Evolutionary conservation across 2,888 invertebrate species (phyloP).

Genomic region (Pocota personata): DNA sequence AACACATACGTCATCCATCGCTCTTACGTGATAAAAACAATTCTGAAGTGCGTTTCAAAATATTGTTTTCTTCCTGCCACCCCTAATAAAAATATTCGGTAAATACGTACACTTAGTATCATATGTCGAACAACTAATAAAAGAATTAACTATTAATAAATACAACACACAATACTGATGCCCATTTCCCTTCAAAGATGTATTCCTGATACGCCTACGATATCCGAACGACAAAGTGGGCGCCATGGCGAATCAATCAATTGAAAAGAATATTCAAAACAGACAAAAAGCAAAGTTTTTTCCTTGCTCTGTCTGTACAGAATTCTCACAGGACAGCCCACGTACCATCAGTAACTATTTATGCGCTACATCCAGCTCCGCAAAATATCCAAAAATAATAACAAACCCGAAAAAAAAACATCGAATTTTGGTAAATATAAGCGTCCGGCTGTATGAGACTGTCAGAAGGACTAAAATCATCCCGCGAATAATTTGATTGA

Average conservation of each 20-base stretch:
- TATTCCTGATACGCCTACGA: not conserved
- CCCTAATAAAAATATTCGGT: not conserved
- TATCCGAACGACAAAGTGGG: not conserved
- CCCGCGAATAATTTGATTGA: not conserved
- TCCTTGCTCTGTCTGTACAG: not conserved
- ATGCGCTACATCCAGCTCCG: not conserved
- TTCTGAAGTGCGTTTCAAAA: conserved; percentile 1
- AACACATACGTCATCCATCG: conserved; percentile 21
- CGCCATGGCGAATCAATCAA: not conserved
- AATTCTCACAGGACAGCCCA: conserved; percentile 26
- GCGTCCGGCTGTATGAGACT: not conserved
- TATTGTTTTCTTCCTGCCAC: not conserved
- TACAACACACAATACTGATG: not conserved
- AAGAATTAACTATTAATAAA: conserved; percentile 10
- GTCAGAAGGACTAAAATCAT: not conserved
- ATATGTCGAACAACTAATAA: conserved; percentile 13
- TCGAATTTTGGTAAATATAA: not conserved
- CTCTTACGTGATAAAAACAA: not conserved
- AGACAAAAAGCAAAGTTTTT: not conserved
- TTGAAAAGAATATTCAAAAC: not conserved
- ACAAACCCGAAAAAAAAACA: not conserved
- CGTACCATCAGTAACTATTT: not conserved
- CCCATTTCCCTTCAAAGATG: not conserved
- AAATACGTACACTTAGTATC: conserved; percentile 14
- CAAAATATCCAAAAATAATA: not conserved